Evolutionary conservation across 2,113 vertebrate species (phyloP).

Genomic region (Lepidothrix coronata): DNA sequence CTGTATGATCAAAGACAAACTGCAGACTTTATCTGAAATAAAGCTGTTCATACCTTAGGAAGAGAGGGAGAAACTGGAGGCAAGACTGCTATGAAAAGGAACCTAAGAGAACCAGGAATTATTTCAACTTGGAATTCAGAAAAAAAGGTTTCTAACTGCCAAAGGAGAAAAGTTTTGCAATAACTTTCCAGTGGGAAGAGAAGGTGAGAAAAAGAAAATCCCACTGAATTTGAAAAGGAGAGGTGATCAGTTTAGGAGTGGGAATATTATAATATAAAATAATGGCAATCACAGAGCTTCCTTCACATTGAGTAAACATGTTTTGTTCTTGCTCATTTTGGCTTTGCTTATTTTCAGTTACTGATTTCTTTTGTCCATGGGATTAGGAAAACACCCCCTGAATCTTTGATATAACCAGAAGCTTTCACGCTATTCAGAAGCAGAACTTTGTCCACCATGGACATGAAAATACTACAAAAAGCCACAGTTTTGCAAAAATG

Average conservation of each 20-base stretch:
- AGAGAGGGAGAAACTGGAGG: neutral
- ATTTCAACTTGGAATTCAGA: neutral
- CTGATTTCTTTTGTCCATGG: neutral
- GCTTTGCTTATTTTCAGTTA: neutral
- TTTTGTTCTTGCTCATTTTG: neutral
- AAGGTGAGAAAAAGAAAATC: neutral
- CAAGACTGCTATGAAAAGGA: neutral
- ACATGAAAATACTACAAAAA: neutral
- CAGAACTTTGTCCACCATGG: neutral
- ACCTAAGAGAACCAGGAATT: neutral
- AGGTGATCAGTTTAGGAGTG: neutral
- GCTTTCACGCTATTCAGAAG: neutral
- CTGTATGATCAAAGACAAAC: neutral
- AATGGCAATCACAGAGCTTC: neutral
- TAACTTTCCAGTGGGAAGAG: neutral
- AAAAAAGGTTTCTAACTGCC: neutral
- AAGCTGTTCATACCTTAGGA: neutral
- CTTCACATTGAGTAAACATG: neutral
- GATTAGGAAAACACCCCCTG: rapidly evolving
- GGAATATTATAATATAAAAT: neutral
- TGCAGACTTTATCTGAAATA: neutral
- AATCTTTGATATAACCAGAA: neutral
- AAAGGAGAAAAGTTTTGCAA: neutral
- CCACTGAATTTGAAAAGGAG: neutral
- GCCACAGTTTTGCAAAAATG: neutral